Evolutionary conservation across 2,888 invertebrate genomes (phyloP), one percentile per base, ranked within the genome.

Genomic region (Drosophila nigritarsus): DNA sequence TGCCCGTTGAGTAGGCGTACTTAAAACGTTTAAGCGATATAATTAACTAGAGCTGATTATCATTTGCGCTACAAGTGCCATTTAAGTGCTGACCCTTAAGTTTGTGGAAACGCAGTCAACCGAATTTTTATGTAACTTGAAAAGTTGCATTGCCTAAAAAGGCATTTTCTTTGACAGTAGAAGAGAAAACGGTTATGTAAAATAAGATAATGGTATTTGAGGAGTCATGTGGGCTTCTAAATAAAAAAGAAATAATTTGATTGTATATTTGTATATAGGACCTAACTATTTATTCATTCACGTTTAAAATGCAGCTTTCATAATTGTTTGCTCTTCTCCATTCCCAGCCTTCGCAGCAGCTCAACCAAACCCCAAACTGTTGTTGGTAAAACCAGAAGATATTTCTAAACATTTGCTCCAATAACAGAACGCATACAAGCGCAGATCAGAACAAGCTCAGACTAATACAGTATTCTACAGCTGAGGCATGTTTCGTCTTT

Each of bases 311-410:
- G 24, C 27, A 18, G 30, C 48, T 18, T 18, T n/a, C n/a, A 54
- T 54, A 8, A 29, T 55, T 30, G 36, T 7, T 20, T 20, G 2
- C 24, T 24, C n/a, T 24, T 3, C 34, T 40, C 24, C 36, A 20
- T 50, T 36, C 4, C 7, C 4, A 38, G 30, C 50, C 8, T 38
- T 62, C 50, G 65, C 32, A 59, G 70, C 64, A 45, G 40, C 36
- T 45, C 18, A 20, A 40, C 56, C 69, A 62, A 74, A 73, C 75
- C 70, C 71, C 81, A 68, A 49, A 65, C 70, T 78, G 64, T 68
- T 83, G 82, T 82, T 65, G 66, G 61, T 60, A 62, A 73, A 79
- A 68, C 82, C 84, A 56, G 79, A 83, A 75, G 78, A 81, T 73
- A 73, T 80, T 78, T 70, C 70, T 38, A 65, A 62, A 56, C 73